Evolutionary conservation across 2,113 vertebrate genomes (phyloP), one percentile per base, ranked within the genome.

Genomic region (Rhinoderma darwinii): DNA sequence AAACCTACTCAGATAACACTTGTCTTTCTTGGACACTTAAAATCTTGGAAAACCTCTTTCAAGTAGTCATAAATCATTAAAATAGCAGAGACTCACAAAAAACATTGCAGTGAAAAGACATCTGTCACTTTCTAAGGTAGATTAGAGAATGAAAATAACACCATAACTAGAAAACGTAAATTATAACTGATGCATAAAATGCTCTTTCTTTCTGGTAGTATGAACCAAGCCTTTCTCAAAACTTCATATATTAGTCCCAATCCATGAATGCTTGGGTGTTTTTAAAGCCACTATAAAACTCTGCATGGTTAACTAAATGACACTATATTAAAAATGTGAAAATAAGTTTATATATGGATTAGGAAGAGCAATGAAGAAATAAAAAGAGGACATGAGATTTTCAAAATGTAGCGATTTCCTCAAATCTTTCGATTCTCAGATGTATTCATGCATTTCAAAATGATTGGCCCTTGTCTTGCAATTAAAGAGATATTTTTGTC

Each of bases 401-500:
- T 20, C 11, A 50, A 11, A 50, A 2, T 50, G 47, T 50, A 14
- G 47, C 7, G 2, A 50, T 50, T 14, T 50, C 47, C 12, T 50
- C 7, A 50, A 50, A 50, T 50, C 12, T 14, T 50, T n/a, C n/a
- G 51, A 54, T 44, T 51, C 47, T 79, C 50, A n/a, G 25, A 15
- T 32, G 54, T 37, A 18, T 27, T 41, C n/a, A 39, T 30, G 35
- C 18, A 80, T 54, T 59, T 39, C 59, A 59, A 59, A 59, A 80
- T 80, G 59, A 59, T 39, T 81, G 78, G 78, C 8, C 32, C 35
- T 11, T 81, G 78, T 14, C 35, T 79, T 22, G 54, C 35, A 81
- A 81, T 63, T 63, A 8, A 4, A 10, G 18, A 41, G 18, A 54
- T 81, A 20, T 61, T 63, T 56, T 54, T 35, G 27, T n/a, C 47